Percentiles rank a stretch among this genome's conserved stretches.
phyloP scores from a whole-genome alignment of 2,888 invertebrate genomes.

The Alcis repandata region DNA sequence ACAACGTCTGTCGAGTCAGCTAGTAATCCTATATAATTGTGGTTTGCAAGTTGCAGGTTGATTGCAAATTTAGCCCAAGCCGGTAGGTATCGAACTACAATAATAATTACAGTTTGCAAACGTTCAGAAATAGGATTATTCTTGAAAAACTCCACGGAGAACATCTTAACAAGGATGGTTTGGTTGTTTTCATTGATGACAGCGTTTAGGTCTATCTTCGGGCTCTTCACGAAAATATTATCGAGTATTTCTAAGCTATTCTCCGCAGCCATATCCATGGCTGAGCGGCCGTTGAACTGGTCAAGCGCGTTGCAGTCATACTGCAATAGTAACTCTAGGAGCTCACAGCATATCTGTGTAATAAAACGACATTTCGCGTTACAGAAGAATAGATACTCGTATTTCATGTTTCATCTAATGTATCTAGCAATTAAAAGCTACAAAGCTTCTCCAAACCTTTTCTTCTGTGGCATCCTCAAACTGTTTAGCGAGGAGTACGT shows the following conservation, averaged over 20 bases:
- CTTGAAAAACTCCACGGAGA: conserved; percentile 63
- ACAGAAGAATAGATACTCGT: neutral
- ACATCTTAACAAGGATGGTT: conserved; percentile 71
- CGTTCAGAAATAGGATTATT: conserved; percentile 56
- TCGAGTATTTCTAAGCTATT: conserved; percentile 61
- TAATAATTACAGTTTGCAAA: conserved; percentile 61
- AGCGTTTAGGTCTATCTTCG: conserved; percentile 66
- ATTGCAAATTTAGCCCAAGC: too few species aligned
- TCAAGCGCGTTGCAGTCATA: conserved; percentile 62
- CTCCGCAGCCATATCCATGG: conserved; percentile 65
- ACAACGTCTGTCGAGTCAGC: too few species aligned
- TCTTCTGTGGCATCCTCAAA: conserved; percentile 59
- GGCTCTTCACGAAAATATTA: conserved; percentile 66
- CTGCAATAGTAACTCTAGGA: conserved; percentile 67
- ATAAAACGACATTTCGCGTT: conserved; percentile 29
- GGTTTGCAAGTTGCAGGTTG: too few species aligned
- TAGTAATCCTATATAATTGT: too few species aligned
- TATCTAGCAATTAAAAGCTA: neutral
- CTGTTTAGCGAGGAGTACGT: conserved; percentile 65
- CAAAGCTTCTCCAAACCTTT: conserved; percentile 53
- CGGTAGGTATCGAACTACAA: too few species aligned
- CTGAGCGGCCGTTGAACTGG: conserved; percentile 67
- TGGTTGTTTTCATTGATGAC: conserved; percentile 70
- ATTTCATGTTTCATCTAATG: neutral
- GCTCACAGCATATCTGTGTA: conserved; percentile 60